phyloP scores from a whole-genome alignment of 2,888 invertebrate genomes.

The Linnaemya vulpina region DNA sequence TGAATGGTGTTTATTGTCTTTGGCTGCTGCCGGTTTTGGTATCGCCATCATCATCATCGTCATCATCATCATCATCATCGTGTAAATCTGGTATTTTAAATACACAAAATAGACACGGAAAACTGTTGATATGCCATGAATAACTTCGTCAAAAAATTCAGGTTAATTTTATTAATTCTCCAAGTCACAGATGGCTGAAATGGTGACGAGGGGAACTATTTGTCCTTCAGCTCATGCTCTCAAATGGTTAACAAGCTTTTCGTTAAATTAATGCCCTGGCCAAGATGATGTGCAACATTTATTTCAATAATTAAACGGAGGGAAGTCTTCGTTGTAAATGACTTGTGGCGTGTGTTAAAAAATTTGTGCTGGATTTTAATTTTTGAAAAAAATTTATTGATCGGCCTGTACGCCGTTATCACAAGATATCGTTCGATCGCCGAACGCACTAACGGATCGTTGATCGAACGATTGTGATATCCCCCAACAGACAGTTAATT shows the following conservation, averaged over 20 bases:
- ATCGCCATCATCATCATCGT: constrained; percentile 14
- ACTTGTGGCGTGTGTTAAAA: no score
- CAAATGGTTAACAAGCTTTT: not conserved
- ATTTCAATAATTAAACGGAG: no score
- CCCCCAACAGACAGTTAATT: no score
- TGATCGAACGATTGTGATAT: no score
- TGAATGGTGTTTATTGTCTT: constrained; percentile 41
- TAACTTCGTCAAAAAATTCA: constrained; percentile 21
- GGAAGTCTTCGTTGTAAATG: no score
- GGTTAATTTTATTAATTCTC: constrained; percentile 38
- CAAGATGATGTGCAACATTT: no score
- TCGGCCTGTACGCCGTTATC: no score
- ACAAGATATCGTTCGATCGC: no score
- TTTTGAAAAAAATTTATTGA: no score
- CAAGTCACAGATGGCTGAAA: not conserved
- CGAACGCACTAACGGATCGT: no score
- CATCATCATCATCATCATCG: constrained; percentile 14
- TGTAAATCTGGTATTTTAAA: constrained; percentile 11
- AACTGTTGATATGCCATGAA: constrained; percentile 12
- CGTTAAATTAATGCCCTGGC: not conserved
- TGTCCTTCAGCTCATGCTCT: not conserved
- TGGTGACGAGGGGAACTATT: not conserved
- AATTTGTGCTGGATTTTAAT: no score
- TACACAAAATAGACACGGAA: not conserved
- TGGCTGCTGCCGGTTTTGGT: constrained; percentile 1